phyloP scores from a whole-genome alignment of 92 coral and sea anemone genomes.

The Epizoanthus rinbou region DNA sequence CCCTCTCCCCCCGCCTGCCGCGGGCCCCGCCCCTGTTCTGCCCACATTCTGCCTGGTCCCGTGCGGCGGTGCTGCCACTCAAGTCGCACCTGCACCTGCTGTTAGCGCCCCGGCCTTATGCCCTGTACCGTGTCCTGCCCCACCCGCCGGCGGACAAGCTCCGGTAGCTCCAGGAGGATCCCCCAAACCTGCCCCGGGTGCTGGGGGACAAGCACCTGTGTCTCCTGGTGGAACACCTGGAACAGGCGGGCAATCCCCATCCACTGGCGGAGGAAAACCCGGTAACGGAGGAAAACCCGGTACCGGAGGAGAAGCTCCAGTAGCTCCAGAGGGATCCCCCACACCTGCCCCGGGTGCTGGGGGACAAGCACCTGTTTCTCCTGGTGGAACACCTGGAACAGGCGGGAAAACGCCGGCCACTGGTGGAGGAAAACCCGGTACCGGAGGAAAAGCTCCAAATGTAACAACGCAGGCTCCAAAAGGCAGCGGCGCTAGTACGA shows the following conservation, averaged over 20 bases:
- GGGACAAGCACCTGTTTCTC: slow-evolving; percentile 28
- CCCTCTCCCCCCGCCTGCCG: slow-evolving; percentile 3
- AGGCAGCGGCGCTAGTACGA: not conserved
- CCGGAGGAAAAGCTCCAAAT: not conserved
- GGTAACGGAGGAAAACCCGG: not conserved
- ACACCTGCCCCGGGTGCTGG: slow-evolving; percentile 30
- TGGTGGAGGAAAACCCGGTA: not conserved
- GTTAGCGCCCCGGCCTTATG: slow-evolving; percentile 24
- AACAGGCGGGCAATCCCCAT: slow-evolving; percentile 33
- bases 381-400: slow-evolving; percentile 23
- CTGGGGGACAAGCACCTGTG: slow-evolving; percentile 34
- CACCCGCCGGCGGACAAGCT: slow-evolving; percentile 34
- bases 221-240: slow-evolving; percentile 22
- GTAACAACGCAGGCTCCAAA: not conserved
- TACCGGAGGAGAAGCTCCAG: slow-evolving; percentile 29
- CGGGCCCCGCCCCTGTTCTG: slow-evolving; percentile 10
- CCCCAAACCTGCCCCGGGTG: slow-evolving; percentile 36
- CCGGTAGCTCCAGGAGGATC: slow-evolving; percentile 45
- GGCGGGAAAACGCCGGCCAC: slow-evolving; percentile 23
- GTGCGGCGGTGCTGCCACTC: not conserved
- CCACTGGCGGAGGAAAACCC: not conserved
- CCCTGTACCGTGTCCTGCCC: slow-evolving; percentile 33
- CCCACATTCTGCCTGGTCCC: slow-evolving; percentile 46
- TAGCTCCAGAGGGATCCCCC: slow-evolving; percentile 44
- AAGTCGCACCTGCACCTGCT: not conserved